Percentiles rank a stretch among this genome's conserved stretches.
Evolutionary conservation across 2,113 vertebrate genomes (phyloP).

Genomic region (Montifringilla adamsi): DNA sequence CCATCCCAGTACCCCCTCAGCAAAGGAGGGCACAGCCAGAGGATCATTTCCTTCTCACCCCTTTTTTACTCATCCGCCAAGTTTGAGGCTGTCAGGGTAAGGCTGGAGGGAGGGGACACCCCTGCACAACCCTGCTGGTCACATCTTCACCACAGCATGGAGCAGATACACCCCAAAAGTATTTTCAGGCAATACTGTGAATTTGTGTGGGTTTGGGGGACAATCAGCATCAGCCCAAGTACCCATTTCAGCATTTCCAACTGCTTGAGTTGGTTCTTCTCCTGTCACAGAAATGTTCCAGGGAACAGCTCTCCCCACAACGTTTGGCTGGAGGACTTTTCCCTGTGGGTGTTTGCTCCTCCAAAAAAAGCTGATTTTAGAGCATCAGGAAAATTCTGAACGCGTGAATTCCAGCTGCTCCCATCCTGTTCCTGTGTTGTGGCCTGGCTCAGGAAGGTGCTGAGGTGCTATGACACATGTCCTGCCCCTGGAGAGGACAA

Average conservation of each 20-base stretch:
- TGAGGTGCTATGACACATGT: accelerated
- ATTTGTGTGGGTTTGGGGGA: neutral
- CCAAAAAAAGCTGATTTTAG: neutral
- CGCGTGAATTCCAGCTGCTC: accelerated
- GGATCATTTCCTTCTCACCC: accelerated
- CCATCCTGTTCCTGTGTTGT: neutral
- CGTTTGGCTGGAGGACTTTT: neutral
- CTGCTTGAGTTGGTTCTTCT: neutral
- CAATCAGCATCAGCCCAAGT: neutral
- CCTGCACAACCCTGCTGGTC: accelerated
- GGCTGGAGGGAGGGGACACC: neutral
- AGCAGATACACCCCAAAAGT: neutral
- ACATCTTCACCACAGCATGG: accelerated
- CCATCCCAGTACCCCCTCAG: accelerated
- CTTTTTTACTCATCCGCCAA: neutral
- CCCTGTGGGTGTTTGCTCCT: neutral
- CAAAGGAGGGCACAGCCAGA: accelerated
- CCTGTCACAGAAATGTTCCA: neutral
- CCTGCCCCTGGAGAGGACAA: neutral
- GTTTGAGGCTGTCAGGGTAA: neutral
- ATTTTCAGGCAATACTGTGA: neutral
- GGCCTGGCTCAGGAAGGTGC: accelerated
- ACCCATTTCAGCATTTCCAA: neutral
- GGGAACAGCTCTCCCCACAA: neutral
- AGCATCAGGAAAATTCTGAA: neutral